These are phyloP conservation scores for Paramuricea clavata DNA, from an alignment of 92 coral and sea anemone species.

Conservation along the genomic window DNA sequence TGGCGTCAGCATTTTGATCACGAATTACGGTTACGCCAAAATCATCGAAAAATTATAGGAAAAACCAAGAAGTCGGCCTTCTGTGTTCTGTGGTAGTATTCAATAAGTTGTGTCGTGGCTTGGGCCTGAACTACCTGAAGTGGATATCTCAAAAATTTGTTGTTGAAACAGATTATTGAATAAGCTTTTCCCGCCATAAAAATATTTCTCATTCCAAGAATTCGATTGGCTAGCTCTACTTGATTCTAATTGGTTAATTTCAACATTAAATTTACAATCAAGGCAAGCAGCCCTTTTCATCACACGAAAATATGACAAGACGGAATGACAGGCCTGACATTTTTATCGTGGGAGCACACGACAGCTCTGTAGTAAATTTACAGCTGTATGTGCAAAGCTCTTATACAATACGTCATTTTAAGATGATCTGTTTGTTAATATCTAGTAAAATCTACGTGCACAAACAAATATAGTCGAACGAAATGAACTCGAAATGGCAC, in stretches of 20 bases:
- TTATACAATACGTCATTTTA: not conserved
- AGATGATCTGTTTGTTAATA: not conserved
- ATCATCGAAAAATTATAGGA: too few species aligned
- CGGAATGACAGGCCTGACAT: not conserved
- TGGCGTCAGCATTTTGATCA: too few species aligned
- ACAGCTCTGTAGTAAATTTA: not conserved
- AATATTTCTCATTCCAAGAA: not conserved
- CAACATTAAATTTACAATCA: not conserved
- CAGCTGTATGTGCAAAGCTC: not conserved
- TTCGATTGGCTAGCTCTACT: not conserved
- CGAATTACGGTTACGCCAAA: too few species aligned
- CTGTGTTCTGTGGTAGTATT: too few species aligned
- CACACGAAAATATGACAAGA: not conserved
- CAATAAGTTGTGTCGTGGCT: too few species aligned
- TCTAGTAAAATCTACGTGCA: not conserved
- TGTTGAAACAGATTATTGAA: too few species aligned
- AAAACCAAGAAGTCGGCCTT: too few species aligned
- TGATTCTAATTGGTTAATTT: not conserved
- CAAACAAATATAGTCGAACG: not conserved
- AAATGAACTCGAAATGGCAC: not conserved
- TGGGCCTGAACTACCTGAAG: too few species aligned
- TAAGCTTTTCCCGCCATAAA: constrained; percentile 6
- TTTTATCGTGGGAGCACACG: not conserved
- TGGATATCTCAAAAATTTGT: too few species aligned
- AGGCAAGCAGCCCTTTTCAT: not conserved